Evolutionary conservation across 53 echinoderm and acorn worm genomes (phyloP).

Genomic region (Mesocentrotus franciscanus): DNA sequence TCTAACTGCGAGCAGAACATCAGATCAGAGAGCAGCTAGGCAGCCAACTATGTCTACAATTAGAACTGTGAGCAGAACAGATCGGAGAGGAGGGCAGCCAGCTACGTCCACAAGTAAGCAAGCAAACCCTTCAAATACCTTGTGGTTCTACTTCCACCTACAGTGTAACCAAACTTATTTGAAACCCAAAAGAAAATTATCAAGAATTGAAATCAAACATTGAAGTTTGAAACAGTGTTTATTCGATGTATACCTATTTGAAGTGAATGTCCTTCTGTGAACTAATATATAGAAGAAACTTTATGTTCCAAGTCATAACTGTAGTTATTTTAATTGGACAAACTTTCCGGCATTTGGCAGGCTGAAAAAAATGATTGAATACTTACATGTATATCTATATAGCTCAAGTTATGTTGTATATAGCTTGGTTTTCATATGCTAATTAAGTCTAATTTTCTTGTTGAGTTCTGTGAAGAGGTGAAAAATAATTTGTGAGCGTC

Average conservation of each 20-base stretch:
- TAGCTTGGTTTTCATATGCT: neutral
- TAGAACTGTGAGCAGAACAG: no score
- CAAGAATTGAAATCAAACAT: neutral
- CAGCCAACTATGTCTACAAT: no score
- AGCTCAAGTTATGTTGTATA: neutral
- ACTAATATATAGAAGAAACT: neutral
- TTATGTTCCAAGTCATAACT: neutral
- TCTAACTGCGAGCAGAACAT: neutral
- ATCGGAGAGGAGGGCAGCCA: neutral
- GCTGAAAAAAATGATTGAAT: neutral
- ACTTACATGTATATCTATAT: neutral
- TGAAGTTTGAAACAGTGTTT: neutral
- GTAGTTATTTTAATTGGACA: neutral
- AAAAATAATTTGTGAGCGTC: no score
- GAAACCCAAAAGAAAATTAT: no score
- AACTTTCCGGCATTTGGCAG: neutral
- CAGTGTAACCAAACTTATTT: neutral
- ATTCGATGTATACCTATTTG: neutral
- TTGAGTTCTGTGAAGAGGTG: no score
- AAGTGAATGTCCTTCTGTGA: neutral
- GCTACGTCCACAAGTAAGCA: slow-evolving; percentile 13
- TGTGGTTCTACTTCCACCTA: slow-evolving; percentile 10
- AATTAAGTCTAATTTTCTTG: neutral
- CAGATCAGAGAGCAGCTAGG: neutral
- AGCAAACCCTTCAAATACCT: neutral